A percentile compares a stretch with the other conserved stretches of the same genome.
Conservation (phyloP, 2,888 invertebrate species). For the Urechis unicinctus region DNA sequence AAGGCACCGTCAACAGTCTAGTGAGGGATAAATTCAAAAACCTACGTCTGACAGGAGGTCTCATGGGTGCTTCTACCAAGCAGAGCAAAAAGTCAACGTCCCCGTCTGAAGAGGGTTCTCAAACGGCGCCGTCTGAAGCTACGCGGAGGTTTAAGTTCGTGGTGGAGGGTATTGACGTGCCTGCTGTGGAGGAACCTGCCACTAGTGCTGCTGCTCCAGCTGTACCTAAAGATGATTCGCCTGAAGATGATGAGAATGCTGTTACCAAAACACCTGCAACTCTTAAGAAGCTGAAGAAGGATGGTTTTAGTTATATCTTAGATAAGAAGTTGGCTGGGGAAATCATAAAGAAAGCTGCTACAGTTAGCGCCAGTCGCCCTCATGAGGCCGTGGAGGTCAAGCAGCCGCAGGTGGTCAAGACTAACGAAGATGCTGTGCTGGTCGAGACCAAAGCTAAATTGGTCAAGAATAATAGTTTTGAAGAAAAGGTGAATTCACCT, state of each 20-base stretch:
- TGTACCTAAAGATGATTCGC: background rate
- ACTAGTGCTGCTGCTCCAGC: background rate
- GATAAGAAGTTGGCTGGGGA: conserved; percentile 16
- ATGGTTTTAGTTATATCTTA: conserved; percentile 21
- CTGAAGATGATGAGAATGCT: background rate
- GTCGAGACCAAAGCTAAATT: conserved; percentile 13
- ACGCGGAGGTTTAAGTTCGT: conserved; percentile 17
- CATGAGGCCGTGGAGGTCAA: conserved; percentile 18
- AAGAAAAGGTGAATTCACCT: too few relatives aligned
- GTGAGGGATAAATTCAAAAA: conserved; percentile 10
- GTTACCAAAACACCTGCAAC: background rate
- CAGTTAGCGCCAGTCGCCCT: conserved; percentile 18
- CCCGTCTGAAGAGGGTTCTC: too few relatives aligned
- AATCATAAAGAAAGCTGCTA: conserved; percentile 15
- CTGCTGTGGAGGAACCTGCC: background rate
- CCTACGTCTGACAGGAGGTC: conserved; percentile 10
- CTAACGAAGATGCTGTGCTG: background rate
- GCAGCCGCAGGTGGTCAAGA: background rate
- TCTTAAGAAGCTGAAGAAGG: conserved; percentile 4
- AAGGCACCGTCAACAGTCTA: conserved; percentile 9
- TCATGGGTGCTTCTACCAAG: conserved; percentile 1
- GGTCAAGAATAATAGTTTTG: background rate
- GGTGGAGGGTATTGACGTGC: conserved; percentile 24
- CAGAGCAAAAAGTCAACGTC: background rate
- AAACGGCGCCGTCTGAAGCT: background rate